Base-by-base conservation (phyloP, 1,140 invertebrate genomes). In the Drosophila oshimai region DNA sequence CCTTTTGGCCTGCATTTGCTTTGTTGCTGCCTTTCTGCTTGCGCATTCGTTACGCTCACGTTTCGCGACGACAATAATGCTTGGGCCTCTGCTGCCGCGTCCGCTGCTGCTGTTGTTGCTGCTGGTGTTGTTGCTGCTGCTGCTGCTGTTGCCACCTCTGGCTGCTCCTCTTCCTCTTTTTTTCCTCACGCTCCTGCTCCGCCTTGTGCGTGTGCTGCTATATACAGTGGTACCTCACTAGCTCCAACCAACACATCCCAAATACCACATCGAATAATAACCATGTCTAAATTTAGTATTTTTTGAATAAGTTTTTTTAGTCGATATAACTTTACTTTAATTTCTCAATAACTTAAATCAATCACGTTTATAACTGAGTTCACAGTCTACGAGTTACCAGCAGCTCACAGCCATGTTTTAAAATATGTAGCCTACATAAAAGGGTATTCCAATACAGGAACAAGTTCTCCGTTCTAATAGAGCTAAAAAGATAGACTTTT, bases 1-100 rank as follows among this genome's bases (percentile, higher is more conserved):
- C 39, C 39, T 68, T 55, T 72, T 58, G 74, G 68, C 64, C 71
- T 72, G 75, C 80, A 80, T 87, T 87, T 80, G 80, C 61, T 60
- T 74, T 74, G 71, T 75, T 79, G 70, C 34, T 61, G 58, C 50
- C 33, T 64, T 76, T 36, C 71, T 86, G 75, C 57, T 86, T 47
- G 75, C 75, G 75, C 72, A 76, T 80, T 87, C 61, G 71, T 64
- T 86, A 74, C 55, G 60, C 67, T 87, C 81, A 76, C 75, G 81
- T 80, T 84, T 84, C 73, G 65, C 61, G 42, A 61, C 75, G 28
- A 80, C 78, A 61, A 80, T 73, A 76, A 87, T 73, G 69, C 68
- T 65, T 65, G 60, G 60, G 62, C 62, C 62, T 67, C 47, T 53
- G 46, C 50, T 50, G 50, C 26, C 26, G 28, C 26, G 55, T 26